Percentiles rank a stretch among this genome's conserved stretches.
Evolutionary conservation across 2,888 invertebrate species (phyloP).

Genomic region (Pterostichus madidus): DNA sequence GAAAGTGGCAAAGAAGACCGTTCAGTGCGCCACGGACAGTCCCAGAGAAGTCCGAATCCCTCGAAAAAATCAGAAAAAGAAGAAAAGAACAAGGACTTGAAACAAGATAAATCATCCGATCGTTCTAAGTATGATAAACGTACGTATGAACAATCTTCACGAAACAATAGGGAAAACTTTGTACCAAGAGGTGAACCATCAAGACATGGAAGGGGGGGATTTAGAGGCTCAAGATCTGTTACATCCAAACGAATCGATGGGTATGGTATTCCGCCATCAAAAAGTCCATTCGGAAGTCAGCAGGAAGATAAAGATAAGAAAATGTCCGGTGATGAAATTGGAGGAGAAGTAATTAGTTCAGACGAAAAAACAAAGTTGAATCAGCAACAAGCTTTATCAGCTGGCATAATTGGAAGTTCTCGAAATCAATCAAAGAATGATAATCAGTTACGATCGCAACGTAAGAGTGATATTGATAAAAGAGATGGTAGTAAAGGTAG

Average conservation of each 20-base stretch:
- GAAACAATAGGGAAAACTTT: conserved; percentile 84
- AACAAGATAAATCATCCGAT: conserved; percentile 69
- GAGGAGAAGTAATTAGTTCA: conserved; percentile 70
- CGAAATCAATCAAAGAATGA: conserved; percentile 69
- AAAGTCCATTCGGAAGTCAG: conserved; percentile 84
- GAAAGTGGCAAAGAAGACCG: conserved; percentile 80
- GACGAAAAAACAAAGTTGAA: conserved; percentile 85
- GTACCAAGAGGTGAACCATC: conserved; percentile 94
- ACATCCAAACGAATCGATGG: conserved; percentile 84
- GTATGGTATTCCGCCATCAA: conserved; percentile 89
- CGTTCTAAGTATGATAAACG: conserved; percentile 73
- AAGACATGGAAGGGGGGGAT: conserved; percentile 87
- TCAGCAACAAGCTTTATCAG: conserved; percentile 84
- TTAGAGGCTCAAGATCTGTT: conserved; percentile 78
- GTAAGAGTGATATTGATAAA: conserved; percentile 67
- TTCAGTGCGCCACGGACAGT: conserved; percentile 72
- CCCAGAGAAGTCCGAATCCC: conserved; percentile 79
- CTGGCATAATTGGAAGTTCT: conserved; percentile 81
- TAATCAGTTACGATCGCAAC: conserved; percentile 70
- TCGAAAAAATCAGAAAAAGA: conserved; percentile 80
- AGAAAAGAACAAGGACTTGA: conserved; percentile 80
- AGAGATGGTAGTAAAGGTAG: conserved; percentile 71
- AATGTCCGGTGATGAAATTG: conserved; percentile 70
- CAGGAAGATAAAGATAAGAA: conserved; percentile 75
- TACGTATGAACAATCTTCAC: conserved; percentile 73